These are phyloP conservation scores for Cantharis nigra DNA, from an alignment of 2,888 invertebrate genomes.

Conservation along the genomic window DNA sequence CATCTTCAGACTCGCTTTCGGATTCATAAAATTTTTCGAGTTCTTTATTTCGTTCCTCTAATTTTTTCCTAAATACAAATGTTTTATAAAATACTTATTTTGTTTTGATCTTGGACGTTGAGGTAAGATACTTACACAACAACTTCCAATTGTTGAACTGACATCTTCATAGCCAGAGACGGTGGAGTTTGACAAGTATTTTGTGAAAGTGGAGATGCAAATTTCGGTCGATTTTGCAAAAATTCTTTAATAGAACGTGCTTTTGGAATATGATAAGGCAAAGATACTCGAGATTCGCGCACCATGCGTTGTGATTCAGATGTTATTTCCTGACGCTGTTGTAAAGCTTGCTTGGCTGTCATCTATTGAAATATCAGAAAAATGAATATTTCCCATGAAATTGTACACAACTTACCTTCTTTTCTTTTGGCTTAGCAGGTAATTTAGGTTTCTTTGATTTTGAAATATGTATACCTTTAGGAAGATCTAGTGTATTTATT, in stretches of 20 bases:
- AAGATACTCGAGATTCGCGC: conserved; percentile 72
- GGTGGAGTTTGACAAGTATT: conserved; percentile 47
- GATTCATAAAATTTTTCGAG: conserved; percentile 78
- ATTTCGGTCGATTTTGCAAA: conserved; percentile 60
- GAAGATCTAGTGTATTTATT: background rate
- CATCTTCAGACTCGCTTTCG: conserved; percentile 63
- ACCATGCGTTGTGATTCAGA: conserved; percentile 84
- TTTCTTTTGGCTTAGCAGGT: background rate
- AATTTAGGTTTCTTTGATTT: background rate
- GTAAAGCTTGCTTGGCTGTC: conserved; percentile 69
- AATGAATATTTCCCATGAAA: background rate
- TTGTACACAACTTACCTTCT: background rate
- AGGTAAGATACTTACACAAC: conserved; percentile 69
- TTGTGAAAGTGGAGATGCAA: conserved; percentile 51
- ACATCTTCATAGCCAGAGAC: conserved; percentile 67
- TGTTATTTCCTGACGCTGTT: conserved; percentile 75
- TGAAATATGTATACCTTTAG: background rate
- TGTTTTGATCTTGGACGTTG: too few species aligned
- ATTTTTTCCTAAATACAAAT: conserved; percentile 60
- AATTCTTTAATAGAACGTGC: conserved; percentile 81
- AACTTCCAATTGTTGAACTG: conserved; percentile 65
- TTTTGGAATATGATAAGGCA: conserved; percentile 88
- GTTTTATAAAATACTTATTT: background rate
- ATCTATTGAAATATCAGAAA: conserved; percentile 55
- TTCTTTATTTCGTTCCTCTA: conserved; percentile 75